Conservation (phyloP, 2,797 vertebrate species). For the Hybognathus amarus region DNA sequence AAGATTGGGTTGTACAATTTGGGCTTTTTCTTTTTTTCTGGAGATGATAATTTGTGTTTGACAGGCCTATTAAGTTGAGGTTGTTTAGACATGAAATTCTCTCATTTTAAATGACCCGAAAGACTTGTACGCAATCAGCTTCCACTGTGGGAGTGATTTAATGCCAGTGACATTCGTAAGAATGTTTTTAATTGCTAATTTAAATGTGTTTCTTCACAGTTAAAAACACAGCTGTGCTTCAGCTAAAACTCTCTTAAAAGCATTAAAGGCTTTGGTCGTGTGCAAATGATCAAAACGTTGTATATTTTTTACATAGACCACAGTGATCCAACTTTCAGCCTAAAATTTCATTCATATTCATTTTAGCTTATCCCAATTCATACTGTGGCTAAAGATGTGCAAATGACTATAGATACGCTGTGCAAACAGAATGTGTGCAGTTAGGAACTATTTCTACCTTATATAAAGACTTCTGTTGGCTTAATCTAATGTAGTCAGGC, state of each 20-base stretch:
- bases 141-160: constrained; percentile 19
- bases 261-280: not conserved
- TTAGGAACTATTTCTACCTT: not conserved
- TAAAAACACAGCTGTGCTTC: constrained; percentile 24
- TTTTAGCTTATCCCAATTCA: not conserved
- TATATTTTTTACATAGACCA: constrained; percentile 13
- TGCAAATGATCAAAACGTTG: constrained; percentile 14
- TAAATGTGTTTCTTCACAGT: constrained; percentile 11
- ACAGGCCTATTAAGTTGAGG: constrained; percentile 9
- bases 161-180: constrained; percentile 4
- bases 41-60: constrained; percentile 22
- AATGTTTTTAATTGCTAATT: constrained; percentile 43
- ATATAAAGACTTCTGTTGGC: not conserved
- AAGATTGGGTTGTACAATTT: not conserved
- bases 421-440: not conserved
- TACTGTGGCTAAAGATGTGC: not conserved
- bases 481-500: constrained; percentile 20
- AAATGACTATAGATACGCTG: not conserved
- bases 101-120: constrained; percentile 32
- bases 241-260: constrained; percentile 4
- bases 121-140: constrained; percentile 19
- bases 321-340: not conserved
- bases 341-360: constrained; percentile 27
- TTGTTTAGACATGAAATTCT: constrained; percentile 24
- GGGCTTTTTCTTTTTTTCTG: not conserved